phyloP scores from a whole-genome alignment of 2,888 invertebrate species.

The Saturnia pavonia region DNA sequence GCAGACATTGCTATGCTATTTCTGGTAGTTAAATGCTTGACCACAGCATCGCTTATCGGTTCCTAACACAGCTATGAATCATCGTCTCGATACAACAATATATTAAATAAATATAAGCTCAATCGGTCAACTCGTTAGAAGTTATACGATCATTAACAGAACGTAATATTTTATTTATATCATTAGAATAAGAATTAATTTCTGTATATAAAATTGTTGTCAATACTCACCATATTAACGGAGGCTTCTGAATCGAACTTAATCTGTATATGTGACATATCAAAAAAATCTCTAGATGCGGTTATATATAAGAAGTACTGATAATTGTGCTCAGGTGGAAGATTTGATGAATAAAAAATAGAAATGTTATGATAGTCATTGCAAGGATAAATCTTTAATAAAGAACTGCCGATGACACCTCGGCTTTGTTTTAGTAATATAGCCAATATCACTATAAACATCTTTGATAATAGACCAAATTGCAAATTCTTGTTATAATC shows the following conservation, averaged over 20 bases:
- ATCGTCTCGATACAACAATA: too few relatives aligned
- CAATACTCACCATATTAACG: constrained; percentile 37
- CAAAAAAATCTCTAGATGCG: constrained; percentile 26
- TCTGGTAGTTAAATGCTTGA: too few relatives aligned
- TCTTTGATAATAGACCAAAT: background rate
- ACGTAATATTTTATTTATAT: background rate
- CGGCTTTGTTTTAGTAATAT: constrained; percentile 2
- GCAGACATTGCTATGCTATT: too few relatives aligned
- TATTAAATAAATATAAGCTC: too few relatives aligned
- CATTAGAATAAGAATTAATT: background rate
- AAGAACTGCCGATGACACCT: constrained; percentile 21
- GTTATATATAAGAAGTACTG: constrained; percentile 33
- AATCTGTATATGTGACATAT: constrained; percentile 26
- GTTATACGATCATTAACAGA: too few relatives aligned
- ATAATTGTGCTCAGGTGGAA: constrained; percentile 44
- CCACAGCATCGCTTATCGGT: too few relatives aligned
- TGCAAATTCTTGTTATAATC: background rate
- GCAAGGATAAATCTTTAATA: constrained; percentile 30
- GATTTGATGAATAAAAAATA: constrained; percentile 32
- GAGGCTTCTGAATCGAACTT: constrained; percentile 40
- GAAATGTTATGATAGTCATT: constrained; percentile 29
- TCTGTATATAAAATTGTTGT: background rate
- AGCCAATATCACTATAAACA: constrained; percentile 11
- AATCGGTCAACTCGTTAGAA: too few relatives aligned
- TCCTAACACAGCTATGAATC: too few relatives aligned